phyloP scores from a whole-genome alignment of 1,140 invertebrate species.

The Macrobrachium nipponense region DNA sequence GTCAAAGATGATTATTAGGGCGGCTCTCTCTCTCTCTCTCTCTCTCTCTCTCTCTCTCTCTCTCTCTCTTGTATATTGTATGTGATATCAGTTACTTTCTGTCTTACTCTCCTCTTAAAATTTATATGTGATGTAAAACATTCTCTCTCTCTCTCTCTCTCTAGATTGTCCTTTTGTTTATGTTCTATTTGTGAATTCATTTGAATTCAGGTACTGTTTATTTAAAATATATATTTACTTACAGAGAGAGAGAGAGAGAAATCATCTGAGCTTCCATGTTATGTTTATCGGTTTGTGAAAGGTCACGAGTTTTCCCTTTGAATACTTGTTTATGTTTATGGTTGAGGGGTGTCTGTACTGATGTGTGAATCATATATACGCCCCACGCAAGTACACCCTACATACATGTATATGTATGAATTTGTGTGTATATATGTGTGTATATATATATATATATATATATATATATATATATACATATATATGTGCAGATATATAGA shows the following conservation, averaged over 20 bases:
- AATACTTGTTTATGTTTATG: too few relatives aligned
- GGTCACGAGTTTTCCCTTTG: too few relatives aligned
- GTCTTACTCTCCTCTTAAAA: background rate
- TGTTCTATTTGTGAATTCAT: too few relatives aligned
- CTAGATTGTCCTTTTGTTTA: background rate
- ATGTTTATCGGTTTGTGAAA: too few relatives aligned
- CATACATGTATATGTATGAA: background rate
- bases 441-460: background rate
- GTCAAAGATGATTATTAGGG: background rate
- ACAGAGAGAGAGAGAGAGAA: too few relatives aligned
- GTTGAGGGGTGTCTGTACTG: background rate
- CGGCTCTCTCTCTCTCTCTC: background rate
- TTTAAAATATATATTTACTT: too few relatives aligned
- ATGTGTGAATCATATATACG: background rate
- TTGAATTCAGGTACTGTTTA: too few relatives aligned
- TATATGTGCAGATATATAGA: too few relatives aligned
- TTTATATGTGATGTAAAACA: background rate
- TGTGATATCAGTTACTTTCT: background rate
- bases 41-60: conserved; percentile 16
- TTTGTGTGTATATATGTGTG: background rate
- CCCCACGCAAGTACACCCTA: too few relatives aligned
- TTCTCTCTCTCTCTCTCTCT: conserved; percentile 19
- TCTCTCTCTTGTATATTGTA: background rate
- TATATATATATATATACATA: background rate
- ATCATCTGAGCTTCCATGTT: too few relatives aligned